Percentiles rank a stretch among this genome's conserved stretches.
Conservation (phyloP, 2,888 invertebrate species). For the Chrysotoxum bicinctum region DNA sequence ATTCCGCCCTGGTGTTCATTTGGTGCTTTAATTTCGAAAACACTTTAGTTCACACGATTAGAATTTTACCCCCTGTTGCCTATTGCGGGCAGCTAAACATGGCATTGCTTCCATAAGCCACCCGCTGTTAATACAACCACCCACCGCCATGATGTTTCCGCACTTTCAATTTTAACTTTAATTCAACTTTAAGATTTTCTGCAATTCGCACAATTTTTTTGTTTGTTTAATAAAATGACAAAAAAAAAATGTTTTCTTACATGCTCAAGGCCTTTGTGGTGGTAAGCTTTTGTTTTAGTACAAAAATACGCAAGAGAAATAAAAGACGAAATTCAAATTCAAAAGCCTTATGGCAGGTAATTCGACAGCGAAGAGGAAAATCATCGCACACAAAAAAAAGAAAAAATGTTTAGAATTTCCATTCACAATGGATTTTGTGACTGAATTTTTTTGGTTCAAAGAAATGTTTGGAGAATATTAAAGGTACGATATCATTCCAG, state of each 20-base stretch:
- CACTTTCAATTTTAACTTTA: slow-evolving; percentile 41
- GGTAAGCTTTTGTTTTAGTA: slow-evolving; percentile 21
- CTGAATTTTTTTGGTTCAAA: not conserved
- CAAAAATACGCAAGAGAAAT: slow-evolving; percentile 20
- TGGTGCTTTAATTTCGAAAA: slow-evolving; percentile 37
- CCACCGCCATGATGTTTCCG: not conserved
- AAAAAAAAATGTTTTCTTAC: slow-evolving; percentile 52
- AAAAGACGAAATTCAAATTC: slow-evolving; percentile 21
- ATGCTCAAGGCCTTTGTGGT: slow-evolving; percentile 35
- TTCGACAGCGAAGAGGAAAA: slow-evolving; percentile 21
- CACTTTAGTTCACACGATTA: slow-evolving; percentile 51
- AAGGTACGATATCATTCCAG: slow-evolving; percentile 13
- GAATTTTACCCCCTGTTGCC: slow-evolving; percentile 12
- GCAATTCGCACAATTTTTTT: not conserved
- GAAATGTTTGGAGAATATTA: slow-evolving; percentile 7
- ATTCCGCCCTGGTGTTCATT: slow-evolving; percentile 37
- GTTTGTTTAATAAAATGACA: slow-evolving; percentile 28
- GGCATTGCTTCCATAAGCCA: not conserved
- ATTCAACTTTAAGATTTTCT: slow-evolving; percentile 41
- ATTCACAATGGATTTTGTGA: slow-evolving; percentile 12
- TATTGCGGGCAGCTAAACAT: not conserved
- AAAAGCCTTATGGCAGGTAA: slow-evolving; percentile 26
- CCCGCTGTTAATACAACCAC: not conserved
- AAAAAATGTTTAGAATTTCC: slow-evolving; percentile 39
- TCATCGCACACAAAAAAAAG: slow-evolving; percentile 3